Conservation (phyloP, 2,888 invertebrate species). For the Bellardia pandia region DNA sequence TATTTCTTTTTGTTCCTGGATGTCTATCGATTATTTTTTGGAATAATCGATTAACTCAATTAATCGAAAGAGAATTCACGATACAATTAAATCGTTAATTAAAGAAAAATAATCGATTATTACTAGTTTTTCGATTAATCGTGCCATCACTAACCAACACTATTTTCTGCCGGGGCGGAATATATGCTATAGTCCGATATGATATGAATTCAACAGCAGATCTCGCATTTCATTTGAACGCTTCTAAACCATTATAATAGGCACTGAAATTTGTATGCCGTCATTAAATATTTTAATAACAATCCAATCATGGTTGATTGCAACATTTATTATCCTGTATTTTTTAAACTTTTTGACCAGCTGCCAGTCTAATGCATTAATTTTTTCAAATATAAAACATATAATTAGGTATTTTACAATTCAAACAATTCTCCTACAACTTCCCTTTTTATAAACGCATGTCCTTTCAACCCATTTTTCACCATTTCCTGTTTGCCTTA, state of each 20-base stretch:
- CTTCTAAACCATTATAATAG: background rate
- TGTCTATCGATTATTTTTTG: too few species aligned
- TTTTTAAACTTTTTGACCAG: conserved; percentile 11
- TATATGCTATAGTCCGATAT: too few species aligned
- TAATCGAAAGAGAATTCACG: too few species aligned
- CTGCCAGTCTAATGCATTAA: conserved; percentile 15
- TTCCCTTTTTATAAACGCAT: conserved; percentile 16
- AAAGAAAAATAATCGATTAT: too few species aligned
- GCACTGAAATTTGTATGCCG: background rate
- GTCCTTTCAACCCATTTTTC: conserved; percentile 57
- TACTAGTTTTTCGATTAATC: too few species aligned
- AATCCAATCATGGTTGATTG: background rate
- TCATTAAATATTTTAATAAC: background rate
- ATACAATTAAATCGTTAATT: too few species aligned
- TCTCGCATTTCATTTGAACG: background rate
- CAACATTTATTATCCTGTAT: conserved; percentile 9
- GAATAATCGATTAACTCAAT: too few species aligned
- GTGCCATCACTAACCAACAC: too few species aligned
- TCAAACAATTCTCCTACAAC: conserved; percentile 29
- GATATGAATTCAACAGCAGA: too few species aligned
- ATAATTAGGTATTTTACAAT: conserved; percentile 5
- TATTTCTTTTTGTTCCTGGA: too few species aligned
- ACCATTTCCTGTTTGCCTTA: conserved; percentile 53
- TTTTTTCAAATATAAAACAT: background rate
- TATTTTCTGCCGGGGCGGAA: too few species aligned